Conservation (phyloP, 2,113 vertebrate species). For the Sterrhoptilus dennistouni region DNA sequence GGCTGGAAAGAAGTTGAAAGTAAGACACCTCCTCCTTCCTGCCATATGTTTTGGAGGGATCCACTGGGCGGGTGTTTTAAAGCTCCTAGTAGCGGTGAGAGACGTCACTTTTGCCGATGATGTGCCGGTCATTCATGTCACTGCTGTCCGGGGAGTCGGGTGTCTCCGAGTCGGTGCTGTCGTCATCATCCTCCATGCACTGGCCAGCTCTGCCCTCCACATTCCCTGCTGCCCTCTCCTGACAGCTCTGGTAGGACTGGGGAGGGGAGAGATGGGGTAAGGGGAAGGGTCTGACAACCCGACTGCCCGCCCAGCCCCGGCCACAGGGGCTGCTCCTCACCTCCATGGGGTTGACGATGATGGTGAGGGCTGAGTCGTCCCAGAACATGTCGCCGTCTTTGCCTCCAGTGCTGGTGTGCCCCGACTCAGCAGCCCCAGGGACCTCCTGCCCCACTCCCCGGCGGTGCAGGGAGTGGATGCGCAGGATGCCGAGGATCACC, state of each 20-base stretch:
- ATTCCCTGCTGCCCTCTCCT: conserved; percentile 43
- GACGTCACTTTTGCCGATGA: conserved; percentile 83
- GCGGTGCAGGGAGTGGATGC: conserved; percentile 93
- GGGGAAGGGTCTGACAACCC: not conserved
- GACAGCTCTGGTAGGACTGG: conserved; percentile 77
- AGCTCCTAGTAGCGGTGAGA: conserved; percentile 80
- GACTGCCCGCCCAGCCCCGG: not conserved
- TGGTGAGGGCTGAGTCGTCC: conserved; percentile 97
- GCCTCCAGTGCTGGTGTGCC: conserved; percentile 63
- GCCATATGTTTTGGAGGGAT: not conserved
- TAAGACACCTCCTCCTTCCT: conserved; percentile 38
- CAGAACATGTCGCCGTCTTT: conserved; percentile 90
- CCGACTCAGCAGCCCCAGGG: conserved; percentile 33
- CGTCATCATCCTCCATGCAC: conserved; percentile 74
- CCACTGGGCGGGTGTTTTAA: not conserved
- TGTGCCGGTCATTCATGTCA: conserved; percentile 76
- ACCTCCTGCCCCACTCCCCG: conserved; percentile 56
- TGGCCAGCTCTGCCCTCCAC: conserved; percentile 59
- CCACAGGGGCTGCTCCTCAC: conserved; percentile 60
- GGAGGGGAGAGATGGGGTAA: not conserved
- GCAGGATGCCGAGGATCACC: conserved; percentile 93
- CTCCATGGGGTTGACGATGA: conserved; percentile 99
- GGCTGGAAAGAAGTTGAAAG: not conserved
- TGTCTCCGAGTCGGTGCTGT: conserved; percentile 86
- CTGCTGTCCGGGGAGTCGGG: conserved; percentile 79